Evolutionary conservation across 2,113 vertebrate species (phyloP), one percentile per base, ranked within the genome.

Genomic region (Panthera leo): DNA sequence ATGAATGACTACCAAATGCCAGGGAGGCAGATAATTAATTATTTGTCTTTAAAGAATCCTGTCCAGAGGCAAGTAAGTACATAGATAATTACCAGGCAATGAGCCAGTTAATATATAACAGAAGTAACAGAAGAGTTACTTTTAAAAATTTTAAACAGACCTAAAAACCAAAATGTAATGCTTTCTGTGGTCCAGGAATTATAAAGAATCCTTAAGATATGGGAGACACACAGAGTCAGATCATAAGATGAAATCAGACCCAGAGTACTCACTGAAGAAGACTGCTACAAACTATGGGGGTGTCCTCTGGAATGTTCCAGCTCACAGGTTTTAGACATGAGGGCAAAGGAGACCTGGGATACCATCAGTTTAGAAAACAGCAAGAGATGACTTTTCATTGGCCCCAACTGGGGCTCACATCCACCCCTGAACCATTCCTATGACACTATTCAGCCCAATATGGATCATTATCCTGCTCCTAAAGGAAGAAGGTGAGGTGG

Each of bases 11-110:
- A 82, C 71, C 53, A 89, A 93, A 91, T 88, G 58, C 67, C 89
- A 94, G 91, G 42, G 63, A 89, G 63, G 92, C 45, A 85, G 85
- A 75, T 89, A 68, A 91, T 95, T 94, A 85, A 87, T 48, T 95
- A 18, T 96, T 84, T 84, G 71, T 92, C 86, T 96, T 12, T 34
- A 76, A 94, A 94, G 82, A 95, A 39, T 87, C 88, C 67, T n/a
- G 31, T 94, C 45, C 48, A 96, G 93, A 90, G 91, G 23, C 55
- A 92, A 36, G 51, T 93, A 87, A 87, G 73, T 65, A 83, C 91
- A 70, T n/a, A 95, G 76, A 88, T 73, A 76, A 89, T 96, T 88
- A 78, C 12, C 90, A 94, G 82, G 65, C 71, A 94, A 78, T 83
- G 67, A 95, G 61, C 68, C 90, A 68, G 10, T 51, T 83, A 68